Evolutionary conservation across 1,140 invertebrate species (phyloP), one percentile per base, ranked within the genome.

Genomic region (Teleogryllus occipitalis): DNA sequence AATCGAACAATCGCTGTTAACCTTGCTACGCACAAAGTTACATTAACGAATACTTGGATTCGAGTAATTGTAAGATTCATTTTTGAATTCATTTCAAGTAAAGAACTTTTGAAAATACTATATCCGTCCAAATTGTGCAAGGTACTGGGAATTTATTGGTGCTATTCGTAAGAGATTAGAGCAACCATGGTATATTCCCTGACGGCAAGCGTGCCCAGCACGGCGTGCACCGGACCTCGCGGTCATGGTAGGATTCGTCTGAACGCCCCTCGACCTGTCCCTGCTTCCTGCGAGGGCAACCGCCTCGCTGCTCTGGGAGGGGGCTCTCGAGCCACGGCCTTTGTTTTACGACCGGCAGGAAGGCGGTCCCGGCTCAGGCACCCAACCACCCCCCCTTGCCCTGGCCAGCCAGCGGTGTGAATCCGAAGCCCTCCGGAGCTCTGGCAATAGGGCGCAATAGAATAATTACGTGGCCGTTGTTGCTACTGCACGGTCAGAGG

Each of bases 351-450:
- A 27, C 21, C 14, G 12, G 74, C 10, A 21, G 74, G 10, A 75
- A 47, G n/a, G 21, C 10, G 21, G 74, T 47, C 10, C 74, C 10
- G 74, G 74, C 10, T 75, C 12, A 7, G 18, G 18, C 54, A 65
- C 18, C 18, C 54, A 18, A 14, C 54, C 54, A 75, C 74, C n/a
- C 10, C 21, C 74, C 21, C 21, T n/a, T 21, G 46, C 74, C 27
- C 22, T 79, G 47, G 22, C 77, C 18, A 81, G 21, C 12, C 74
- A 14, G 74, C 74, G 74, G 46, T 27, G 74, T 12, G 21, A 22
- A 22, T 14, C 10, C 21, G 74, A 39, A 65, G 54, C 54, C 54
- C 54, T 65, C 54, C 18, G 54, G 18, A 14, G 18, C 54, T 65
- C 54, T 65, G 54, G 18, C 18, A 65, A 65, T 65, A 65, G 54